Percentiles rank a stretch among this genome's conserved stretches.
phyloP scores from a whole-genome alignment of 2,888 invertebrate genomes.

The Epinotia brunnichana region DNA sequence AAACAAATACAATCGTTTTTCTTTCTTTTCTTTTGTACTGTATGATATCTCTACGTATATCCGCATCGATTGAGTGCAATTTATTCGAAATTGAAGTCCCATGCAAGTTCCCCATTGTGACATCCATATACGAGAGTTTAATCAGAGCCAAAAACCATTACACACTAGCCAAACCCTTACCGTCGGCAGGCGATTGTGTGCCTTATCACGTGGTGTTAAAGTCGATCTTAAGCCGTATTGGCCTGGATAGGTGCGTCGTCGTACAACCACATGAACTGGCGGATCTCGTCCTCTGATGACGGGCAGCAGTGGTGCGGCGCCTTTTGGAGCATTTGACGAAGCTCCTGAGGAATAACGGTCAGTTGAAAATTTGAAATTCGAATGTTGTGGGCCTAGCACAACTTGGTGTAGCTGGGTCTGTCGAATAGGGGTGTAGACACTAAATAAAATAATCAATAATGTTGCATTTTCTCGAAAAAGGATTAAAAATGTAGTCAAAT shows the following conservation, averaged over 20 bases:
- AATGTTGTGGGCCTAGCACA: background rate
- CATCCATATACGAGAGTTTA: background rate
- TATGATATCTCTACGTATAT: too few relatives aligned
- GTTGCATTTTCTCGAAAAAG: too few relatives aligned
- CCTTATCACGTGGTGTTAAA: background rate
- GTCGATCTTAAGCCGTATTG: slow-evolving; percentile 36
- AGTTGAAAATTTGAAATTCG: background rate
- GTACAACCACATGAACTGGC: slow-evolving; percentile 85
- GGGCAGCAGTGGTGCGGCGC: slow-evolving; percentile 87
- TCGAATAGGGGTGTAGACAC: too few relatives aligned
- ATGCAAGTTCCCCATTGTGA: too few relatives aligned
- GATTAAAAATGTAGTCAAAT: too few relatives aligned
- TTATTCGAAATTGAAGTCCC: too few relatives aligned
- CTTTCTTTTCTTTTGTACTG: too few relatives aligned
- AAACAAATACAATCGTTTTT: too few relatives aligned
- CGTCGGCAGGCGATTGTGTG: background rate
- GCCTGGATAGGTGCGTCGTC: slow-evolving; percentile 58
- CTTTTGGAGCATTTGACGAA: slow-evolving; percentile 70
- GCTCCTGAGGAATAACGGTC: slow-evolving; percentile 57
- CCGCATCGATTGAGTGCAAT: too few relatives aligned
- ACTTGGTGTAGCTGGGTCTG: too few relatives aligned
- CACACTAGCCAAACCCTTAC: background rate
- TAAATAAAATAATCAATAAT: too few relatives aligned
- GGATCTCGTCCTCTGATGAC: slow-evolving; percentile 86
- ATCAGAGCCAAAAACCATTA: background rate